These are phyloP conservation scores for Oryzias curvinotus DNA, from an alignment of 2,113 vertebrate genomes.

Conservation along the genomic window DNA sequence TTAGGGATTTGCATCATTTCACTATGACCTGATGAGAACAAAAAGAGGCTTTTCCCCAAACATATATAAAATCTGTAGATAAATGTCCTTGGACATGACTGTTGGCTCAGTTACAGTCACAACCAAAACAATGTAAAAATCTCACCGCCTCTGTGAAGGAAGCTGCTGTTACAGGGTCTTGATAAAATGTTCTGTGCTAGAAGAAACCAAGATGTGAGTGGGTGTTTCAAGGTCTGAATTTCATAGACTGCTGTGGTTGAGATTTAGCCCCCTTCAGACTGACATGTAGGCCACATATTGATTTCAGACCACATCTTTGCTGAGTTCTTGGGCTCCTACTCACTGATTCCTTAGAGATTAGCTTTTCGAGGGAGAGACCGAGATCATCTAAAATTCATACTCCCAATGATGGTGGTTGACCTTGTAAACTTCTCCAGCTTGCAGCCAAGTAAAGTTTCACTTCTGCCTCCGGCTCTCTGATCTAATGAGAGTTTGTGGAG, in stretches of 20 bases:
- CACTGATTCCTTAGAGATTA: slow-evolving; percentile 23
- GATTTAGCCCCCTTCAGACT: slow-evolving; percentile 1
- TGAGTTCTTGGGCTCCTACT: slow-evolving; percentile 9
- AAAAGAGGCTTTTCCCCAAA: too few relatives aligned
- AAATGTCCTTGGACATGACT: slow-evolving; percentile 34
- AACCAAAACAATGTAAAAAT: slow-evolving; percentile 21
- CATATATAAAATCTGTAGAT: slow-evolving; percentile 20
- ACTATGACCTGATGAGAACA: too few relatives aligned
- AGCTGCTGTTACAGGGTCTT: slow-evolving; percentile 7
- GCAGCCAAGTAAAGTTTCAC: slow-evolving; percentile 64
- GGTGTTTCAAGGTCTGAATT: slow-evolving; percentile 21
- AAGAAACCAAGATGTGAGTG: slow-evolving; percentile 4
- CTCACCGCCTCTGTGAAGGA: slow-evolving; percentile 12
- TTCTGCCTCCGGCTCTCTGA: slow-evolving; percentile 40
- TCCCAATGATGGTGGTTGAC: slow-evolving; percentile 47
- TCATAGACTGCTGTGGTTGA: slow-evolving; percentile 17
- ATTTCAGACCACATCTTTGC: slow-evolving; percentile 25
- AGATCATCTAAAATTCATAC: slow-evolving; percentile 34
- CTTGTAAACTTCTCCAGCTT: slow-evolving; percentile 66
- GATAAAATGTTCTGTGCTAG: slow-evolving; percentile 23
- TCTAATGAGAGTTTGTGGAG: slow-evolving; percentile 65
- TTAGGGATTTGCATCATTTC: too few relatives aligned
- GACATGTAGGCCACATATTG: slow-evolving; percentile 25
- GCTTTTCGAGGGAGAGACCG: slow-evolving; percentile 30
- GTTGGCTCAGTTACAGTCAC: slow-evolving; percentile 39